These are phyloP conservation scores for Thereva nobilitata DNA, from an alignment of 2,888 invertebrate species.

Conservation along the genomic window DNA sequence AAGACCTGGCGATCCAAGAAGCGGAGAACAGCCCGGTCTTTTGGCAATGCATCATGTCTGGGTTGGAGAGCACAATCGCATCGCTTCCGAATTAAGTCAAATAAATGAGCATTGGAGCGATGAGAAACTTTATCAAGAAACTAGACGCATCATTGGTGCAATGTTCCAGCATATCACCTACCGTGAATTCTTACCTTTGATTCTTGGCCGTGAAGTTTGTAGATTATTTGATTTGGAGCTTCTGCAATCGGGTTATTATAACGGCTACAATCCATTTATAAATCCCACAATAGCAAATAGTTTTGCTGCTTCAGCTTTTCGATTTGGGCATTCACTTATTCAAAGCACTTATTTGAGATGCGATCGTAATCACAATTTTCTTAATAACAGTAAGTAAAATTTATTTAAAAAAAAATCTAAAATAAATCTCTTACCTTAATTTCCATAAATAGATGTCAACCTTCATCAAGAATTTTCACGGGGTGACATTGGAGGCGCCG, in stretches of 20 bases:
- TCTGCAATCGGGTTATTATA: constrained; percentile 69
- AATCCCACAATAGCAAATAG: constrained; percentile 78
- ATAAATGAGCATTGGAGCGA: constrained; percentile 88
- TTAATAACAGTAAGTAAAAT: constrained; percentile 69
- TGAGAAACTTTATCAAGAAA: constrained; percentile 83
- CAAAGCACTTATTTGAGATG: constrained; percentile 76
- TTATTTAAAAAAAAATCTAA: not conserved
- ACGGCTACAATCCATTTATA: constrained; percentile 69
- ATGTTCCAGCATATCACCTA: constrained; percentile 84
- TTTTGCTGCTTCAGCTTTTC: constrained; percentile 81
- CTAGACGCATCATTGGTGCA: constrained; percentile 79
- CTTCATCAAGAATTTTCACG: constrained; percentile 78
- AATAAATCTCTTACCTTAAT: not conserved
- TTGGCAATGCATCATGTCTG: constrained; percentile 58
- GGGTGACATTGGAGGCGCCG: constrained; percentile 74
- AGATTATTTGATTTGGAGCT: constrained; percentile 75
- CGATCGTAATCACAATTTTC: constrained; percentile 69
- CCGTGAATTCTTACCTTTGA: constrained; percentile 79
- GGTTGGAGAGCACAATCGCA: constrained; percentile 62
- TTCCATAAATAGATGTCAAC: constrained; percentile 67
- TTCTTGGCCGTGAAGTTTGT: constrained; percentile 76
- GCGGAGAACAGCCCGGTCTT: constrained; percentile 76
- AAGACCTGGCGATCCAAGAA: constrained; percentile 75
- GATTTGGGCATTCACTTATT: constrained; percentile 86
- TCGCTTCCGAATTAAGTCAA: constrained; percentile 71